phyloP scores from a whole-genome alignment of 2,797 vertebrate genomes.

The Emydoidea blandingii region DNA sequence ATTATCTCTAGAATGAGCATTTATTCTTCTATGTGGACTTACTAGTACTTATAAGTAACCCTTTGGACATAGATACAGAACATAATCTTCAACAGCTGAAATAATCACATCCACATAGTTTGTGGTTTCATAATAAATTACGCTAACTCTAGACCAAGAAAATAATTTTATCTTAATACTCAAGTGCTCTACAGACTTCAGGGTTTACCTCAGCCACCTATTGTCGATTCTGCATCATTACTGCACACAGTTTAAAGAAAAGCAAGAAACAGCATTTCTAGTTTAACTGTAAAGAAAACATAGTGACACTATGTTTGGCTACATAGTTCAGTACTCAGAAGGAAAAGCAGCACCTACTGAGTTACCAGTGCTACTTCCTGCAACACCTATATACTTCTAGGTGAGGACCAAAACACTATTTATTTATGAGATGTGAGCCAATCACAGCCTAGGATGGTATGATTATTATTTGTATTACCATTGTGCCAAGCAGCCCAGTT shows the following conservation, averaged over 20 bases:
- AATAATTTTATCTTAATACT: background rate
- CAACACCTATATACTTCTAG: background rate
- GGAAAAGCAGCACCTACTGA: constrained; percentile 12
- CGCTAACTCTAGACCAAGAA: background rate
- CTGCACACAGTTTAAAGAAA: background rate
- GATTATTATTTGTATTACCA: background rate
- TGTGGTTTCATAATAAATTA: background rate
- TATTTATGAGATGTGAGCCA: background rate
- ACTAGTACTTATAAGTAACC: background rate
- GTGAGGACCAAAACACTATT: background rate
- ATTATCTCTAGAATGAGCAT: background rate
- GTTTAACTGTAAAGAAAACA: background rate
- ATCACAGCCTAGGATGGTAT: background rate
- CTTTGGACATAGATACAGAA: background rate
- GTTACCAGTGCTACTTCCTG: background rate
- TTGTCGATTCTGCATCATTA: background rate
- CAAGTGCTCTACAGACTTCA: background rate
- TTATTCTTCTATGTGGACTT: background rate
- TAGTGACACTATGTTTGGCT: background rate
- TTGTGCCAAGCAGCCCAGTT: background rate
- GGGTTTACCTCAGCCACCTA: background rate
- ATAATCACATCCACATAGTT: background rate
- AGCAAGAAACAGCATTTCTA: background rate
- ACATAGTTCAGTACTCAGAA: background rate
- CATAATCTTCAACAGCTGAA: background rate